Base-by-base conservation (phyloP, 2,797 vertebrate species). In the Nothura maculosa region DNA sequence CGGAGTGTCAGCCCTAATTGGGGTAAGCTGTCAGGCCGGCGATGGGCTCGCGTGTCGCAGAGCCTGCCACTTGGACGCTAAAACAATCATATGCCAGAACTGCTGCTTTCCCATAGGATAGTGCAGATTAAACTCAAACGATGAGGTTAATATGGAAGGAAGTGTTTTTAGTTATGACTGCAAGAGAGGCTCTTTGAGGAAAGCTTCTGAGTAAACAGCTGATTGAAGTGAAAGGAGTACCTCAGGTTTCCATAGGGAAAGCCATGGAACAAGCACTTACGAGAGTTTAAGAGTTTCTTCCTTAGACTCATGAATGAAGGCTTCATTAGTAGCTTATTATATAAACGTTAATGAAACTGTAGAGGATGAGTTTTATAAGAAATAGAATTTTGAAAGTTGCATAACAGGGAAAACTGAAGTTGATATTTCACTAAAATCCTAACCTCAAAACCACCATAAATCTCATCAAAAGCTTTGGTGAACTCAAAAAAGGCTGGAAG, bases 61-160 rank as follows among this genome's bases (percentile, higher is more conserved):
- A 85, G 80, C 36, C 94, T 92, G 96, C 95, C 90, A 68, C 96
- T 96, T 89, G 94, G 92, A 95, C 94, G n/a, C 25, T 58, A 62
- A 30, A 50, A 64, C 85, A 73, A 61, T 78, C 95, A 69, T 81
- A 61, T 97, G 97, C 97, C 96, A 96, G 96, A 91, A 90, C 87
- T 93, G 86, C 91, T 94, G 73, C 96, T 95, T 93, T 98, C 97
- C 97, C 92, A 36, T 95, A 96, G 97, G 97, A 96, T 57, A 93
- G 95, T 88, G 94, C 86, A 93, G 84, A 97, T 96, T 97, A 97
- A 97, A 97, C 91, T 95, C 97, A 92, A 72, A 95, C 85, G 95
- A 98, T 97, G 97, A 98, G 97, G 92, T 97, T 98, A 98, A 98
- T 97, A 96, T 96, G 95, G 95, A 95, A 96, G 95, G 98, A 98